These are phyloP conservation scores for Apamea epomidion DNA, from an alignment of 2,888 invertebrate species.

Conservation along the genomic window DNA sequence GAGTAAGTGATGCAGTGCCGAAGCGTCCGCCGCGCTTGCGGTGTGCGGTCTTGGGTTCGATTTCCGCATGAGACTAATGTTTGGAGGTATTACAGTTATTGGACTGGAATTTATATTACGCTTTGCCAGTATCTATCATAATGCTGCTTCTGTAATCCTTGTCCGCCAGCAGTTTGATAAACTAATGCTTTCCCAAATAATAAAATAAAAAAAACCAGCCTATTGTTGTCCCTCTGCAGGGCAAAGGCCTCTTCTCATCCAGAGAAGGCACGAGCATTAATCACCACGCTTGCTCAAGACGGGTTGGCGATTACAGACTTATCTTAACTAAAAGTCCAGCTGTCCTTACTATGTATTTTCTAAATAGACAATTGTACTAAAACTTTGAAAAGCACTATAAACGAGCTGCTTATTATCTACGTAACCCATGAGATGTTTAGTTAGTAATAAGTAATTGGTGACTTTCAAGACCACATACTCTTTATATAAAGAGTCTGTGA, in stretches of 20 bases:
- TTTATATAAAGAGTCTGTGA: background rate
- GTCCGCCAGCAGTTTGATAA: background rate
- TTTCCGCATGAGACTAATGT: slow-evolving; percentile 37
- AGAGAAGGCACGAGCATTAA: background rate
- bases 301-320: background rate
- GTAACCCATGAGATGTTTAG: background rate
- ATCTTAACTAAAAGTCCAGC: background rate
- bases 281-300: background rate
- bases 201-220: background rate
- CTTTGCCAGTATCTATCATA: background rate
- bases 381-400: background rate
- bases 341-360: background rate
- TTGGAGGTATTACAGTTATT: slow-evolving; percentile 7
- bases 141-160: background rate
- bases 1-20: slow-evolving; percentile 33
- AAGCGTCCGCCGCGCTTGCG: slow-evolving; percentile 44
- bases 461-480: background rate
- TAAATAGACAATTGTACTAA: no score
- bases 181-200: background rate
- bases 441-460: background rate
- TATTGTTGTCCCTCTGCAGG: background rate
- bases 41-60: slow-evolving; percentile 42
- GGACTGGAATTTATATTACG: background rate
- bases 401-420: no score
- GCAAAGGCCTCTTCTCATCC: background rate